Evolutionary conservation across 2,888 invertebrate species (phyloP).

Genomic region (Eurytoma adleriae): DNA sequence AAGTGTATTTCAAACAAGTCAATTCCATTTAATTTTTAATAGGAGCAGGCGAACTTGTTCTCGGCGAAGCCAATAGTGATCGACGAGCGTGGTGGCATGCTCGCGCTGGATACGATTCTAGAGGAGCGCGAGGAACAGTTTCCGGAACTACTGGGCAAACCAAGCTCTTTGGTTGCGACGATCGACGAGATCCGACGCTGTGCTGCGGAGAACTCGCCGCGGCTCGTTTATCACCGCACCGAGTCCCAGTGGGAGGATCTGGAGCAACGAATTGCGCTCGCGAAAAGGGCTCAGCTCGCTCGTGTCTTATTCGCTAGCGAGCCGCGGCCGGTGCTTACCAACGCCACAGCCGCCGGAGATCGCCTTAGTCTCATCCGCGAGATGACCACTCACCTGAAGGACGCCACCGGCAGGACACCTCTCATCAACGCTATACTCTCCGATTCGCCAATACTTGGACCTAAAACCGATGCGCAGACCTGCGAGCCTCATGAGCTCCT

Average conservation of each 20-base stretch:
- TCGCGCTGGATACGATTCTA: slow-evolving; percentile 75
- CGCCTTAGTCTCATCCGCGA: slow-evolving; percentile 59
- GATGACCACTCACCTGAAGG: slow-evolving; percentile 62
- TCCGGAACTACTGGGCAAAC: slow-evolving; percentile 63
- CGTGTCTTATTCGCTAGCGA: slow-evolving; percentile 63
- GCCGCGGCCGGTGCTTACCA: slow-evolving; percentile 2
- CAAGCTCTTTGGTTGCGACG: slow-evolving; percentile 80
- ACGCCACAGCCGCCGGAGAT: slow-evolving; percentile 31
- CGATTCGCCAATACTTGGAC: slow-evolving; percentile 68
- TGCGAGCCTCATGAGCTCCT: slow-evolving; percentile 39
- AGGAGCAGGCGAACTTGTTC: slow-evolving; percentile 73
- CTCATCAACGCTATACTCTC: slow-evolving; percentile 69
- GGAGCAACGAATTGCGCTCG: slow-evolving; percentile 59
- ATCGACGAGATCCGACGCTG: slow-evolving; percentile 81
- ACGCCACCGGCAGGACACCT: slow-evolving; percentile 64
- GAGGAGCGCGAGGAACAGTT: slow-evolving; percentile 79
- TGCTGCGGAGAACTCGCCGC: slow-evolving; percentile 79
- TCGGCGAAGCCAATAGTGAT: slow-evolving; percentile 79
- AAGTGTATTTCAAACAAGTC: no score
- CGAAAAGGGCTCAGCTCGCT: slow-evolving; percentile 62
- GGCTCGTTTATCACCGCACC: slow-evolving; percentile 79
- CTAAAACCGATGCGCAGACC: slow-evolving; percentile 58
- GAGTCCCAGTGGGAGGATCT: slow-evolving; percentile 76
- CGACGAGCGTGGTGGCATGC: slow-evolving; percentile 78
- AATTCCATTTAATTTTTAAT: background rate